Evolutionary conservation across 1,140 invertebrate genomes (phyloP), one percentile per base, ranked within the genome.

Genomic region (Prorops nasuta): DNA sequence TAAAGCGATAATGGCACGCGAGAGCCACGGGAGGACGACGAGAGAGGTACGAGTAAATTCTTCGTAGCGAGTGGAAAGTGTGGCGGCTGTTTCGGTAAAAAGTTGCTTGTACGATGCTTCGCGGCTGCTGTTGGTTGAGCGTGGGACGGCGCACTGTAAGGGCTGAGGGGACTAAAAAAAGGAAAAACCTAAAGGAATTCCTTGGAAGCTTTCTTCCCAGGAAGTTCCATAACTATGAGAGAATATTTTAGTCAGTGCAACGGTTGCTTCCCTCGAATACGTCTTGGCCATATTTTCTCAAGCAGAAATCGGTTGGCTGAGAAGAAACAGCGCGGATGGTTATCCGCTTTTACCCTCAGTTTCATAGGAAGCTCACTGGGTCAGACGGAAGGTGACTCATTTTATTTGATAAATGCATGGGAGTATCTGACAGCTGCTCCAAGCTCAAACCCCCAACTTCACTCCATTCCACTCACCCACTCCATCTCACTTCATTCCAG

Each of bases 371-470:
- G 24, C 4, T 28, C 24, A 6, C 24, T 10, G 24, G 24, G 24
- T n/a, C n/a, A n/a, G n/a, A n/a, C n/a, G n/a, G n/a, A n/a, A n/a
- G n/a, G n/a, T 10, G 17, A 24, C 21, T 31, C 21, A 45, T 49
- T 49, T 58, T 59, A 58, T 48, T 54, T 54, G 24, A 40, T 50
- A 52, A 57, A 50, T 50, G 42, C 32, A 37, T 32, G 37, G 38
- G 32, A 44, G 50, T 31, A 38, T 49, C 36, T 49, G 31, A 56
- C 38, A 56, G 44, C 42, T 47, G 42, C 38, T 49, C 17, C 28
- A 20, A 50, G 20, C 42, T 35, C 16, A 21, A 14, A 19, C 10
- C 22, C 16, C 21, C 28, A 15, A 14, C 18, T 34, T 15, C 14
- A 3, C 16, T 32, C 17, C 21, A 8, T n/a, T 9, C 9, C 10